Evolutionary conservation across 1,140 invertebrate species (phyloP).

Genomic region (Arctopsyche grandis): DNA sequence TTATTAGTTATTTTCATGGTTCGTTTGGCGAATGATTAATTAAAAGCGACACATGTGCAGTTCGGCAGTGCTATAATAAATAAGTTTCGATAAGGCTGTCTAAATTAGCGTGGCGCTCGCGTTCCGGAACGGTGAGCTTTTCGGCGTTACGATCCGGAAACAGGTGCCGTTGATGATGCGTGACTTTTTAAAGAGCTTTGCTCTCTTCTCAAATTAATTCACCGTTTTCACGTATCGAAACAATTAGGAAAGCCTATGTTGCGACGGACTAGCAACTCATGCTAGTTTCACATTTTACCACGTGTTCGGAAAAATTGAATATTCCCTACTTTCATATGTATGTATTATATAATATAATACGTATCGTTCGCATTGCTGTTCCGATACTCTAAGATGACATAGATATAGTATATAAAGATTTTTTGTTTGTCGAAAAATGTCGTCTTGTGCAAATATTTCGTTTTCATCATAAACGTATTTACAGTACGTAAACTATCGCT

Average conservation of each 20-base stretch:
- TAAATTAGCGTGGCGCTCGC: too few species aligned
- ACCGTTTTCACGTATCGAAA: not conserved
- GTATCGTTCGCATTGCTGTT: too few species aligned
- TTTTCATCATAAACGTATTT: not conserved
- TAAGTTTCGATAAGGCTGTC: not conserved
- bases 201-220: not conserved
- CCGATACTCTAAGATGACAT: too few species aligned
- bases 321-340: too few species aligned
- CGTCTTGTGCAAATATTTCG: not conserved
- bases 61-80: not conserved
- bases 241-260: not conserved
- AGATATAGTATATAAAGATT: too few species aligned
- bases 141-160: too few species aligned
- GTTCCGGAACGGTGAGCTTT: too few species aligned
- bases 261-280: not conserved
- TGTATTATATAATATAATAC: too few species aligned
- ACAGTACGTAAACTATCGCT: not conserved
- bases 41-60: not conserved
- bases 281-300: not conserved
- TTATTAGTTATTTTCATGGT: constrained; percentile 10
- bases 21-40: not conserved
- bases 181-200: not conserved
- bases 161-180: not conserved
- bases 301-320: too few species aligned
- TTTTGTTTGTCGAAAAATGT: too few species aligned